A percentile compares a stretch with the other conserved stretches of the same genome.
phyloP scores from a whole-genome alignment of 2,888 invertebrate species.

The Dynastes grantii region DNA sequence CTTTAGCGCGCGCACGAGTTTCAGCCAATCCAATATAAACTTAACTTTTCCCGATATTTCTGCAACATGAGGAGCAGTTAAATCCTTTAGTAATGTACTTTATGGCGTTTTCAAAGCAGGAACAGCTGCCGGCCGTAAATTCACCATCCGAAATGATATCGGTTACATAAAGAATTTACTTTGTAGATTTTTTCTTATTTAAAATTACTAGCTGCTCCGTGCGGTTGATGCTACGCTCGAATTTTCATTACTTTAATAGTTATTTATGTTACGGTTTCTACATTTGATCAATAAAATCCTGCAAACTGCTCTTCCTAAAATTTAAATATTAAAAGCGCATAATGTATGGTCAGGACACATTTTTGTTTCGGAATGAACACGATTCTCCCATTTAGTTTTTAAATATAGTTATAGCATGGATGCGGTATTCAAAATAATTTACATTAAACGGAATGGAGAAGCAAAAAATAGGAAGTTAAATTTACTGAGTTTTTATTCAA shows the following conservation, averaged over 20 bases:
- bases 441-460: background rate
- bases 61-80: slow-evolving; percentile 53
- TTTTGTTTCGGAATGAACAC: slow-evolving; percentile 7
- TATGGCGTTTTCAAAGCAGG: slow-evolving; percentile 58
- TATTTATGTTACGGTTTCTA: slow-evolving; percentile 34
- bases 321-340: slow-evolving; percentile 30
- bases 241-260: slow-evolving; percentile 39
- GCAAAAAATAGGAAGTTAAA: background rate
- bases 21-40: slow-evolving; percentile 43
- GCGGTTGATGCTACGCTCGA: slow-evolving; percentile 26
- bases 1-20: slow-evolving; percentile 41
- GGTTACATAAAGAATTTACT: slow-evolving; percentile 49
- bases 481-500: background rate
- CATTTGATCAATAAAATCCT: slow-evolving; percentile 35
- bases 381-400: slow-evolving; percentile 2
- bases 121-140: slow-evolving; percentile 59
- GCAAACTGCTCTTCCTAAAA: slow-evolving; percentile 16
- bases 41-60: slow-evolving; percentile 48
- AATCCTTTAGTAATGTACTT: slow-evolving; percentile 57
- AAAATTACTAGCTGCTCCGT: slow-evolving; percentile 29
- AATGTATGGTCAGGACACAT: slow-evolving; percentile 13
- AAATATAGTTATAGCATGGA: background rate
- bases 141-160: slow-evolving; percentile 50
- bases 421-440: background rate
- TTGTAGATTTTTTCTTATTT: slow-evolving; percentile 48